These are phyloP conservation scores for Dryocosmus kuriphilus DNA, from an alignment of 2,888 invertebrate species.

Conservation along the genomic window DNA sequence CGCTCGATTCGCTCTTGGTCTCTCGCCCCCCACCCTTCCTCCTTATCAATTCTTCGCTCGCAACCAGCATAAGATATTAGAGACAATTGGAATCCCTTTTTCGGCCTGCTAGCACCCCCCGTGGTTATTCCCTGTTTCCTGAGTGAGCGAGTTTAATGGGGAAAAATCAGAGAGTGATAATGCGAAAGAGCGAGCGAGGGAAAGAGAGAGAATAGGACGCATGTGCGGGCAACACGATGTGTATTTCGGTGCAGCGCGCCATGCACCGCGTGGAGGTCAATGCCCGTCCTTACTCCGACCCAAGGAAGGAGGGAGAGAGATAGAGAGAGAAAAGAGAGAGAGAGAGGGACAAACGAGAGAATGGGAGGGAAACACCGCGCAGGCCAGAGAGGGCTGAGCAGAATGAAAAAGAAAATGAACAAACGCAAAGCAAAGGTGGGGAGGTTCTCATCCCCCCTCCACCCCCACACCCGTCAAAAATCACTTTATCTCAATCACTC, in stretches of 20 bases:
- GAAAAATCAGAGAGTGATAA: slow-evolving; percentile 31
- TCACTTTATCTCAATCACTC: slow-evolving; percentile 2
- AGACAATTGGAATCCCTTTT: slow-evolving; percentile 53
- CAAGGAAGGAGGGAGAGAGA: slow-evolving; percentile 68
- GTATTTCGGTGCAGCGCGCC: slow-evolving; percentile 75
- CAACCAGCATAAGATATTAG: slow-evolving; percentile 43
- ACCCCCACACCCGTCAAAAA: background rate
- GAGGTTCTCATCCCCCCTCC: background rate
- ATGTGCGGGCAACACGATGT: slow-evolving; percentile 74
- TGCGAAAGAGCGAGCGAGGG: slow-evolving; percentile 52
- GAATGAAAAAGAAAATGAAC: slow-evolving; percentile 49
- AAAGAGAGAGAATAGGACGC: slow-evolving; percentile 59
- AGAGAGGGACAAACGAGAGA: slow-evolving; percentile 49
- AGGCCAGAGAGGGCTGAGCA: slow-evolving; percentile 50
- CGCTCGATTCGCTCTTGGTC: slow-evolving; percentile 30
- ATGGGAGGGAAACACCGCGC: slow-evolving; percentile 54
- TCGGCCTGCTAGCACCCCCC: slow-evolving; percentile 61
- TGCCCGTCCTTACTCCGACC: slow-evolving; percentile 77
- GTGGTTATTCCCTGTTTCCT: slow-evolving; percentile 47
- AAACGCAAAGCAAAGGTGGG: slow-evolving; percentile 52
- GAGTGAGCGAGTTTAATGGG: slow-evolving; percentile 42
- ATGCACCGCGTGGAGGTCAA: slow-evolving; percentile 76
- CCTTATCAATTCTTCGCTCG: slow-evolving; percentile 46
- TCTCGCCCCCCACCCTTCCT: slow-evolving; percentile 20
- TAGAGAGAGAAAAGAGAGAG: slow-evolving; percentile 54